A percentile compares a stretch with the other conserved stretches of the same genome.
phyloP scores from a whole-genome alignment of 2,113 vertebrate genomes.

The Chaetura pelagica region DNA sequence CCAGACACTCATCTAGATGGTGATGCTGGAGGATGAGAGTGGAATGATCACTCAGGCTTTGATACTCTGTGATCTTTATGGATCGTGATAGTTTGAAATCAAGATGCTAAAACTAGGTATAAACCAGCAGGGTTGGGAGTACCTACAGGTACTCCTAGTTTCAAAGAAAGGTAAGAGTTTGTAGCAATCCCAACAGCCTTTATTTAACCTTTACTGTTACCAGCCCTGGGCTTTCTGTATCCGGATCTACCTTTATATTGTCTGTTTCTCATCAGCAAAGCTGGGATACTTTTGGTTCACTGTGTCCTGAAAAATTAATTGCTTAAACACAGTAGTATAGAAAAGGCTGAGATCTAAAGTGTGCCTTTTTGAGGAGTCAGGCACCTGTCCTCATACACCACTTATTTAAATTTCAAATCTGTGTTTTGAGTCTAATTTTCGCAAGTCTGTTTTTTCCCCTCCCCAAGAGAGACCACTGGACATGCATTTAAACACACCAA shows the following conservation, averaged over 20 bases:
- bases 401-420: not conserved
- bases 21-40: not conserved
- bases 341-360: not conserved
- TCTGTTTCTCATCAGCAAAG: not conserved
- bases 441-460: not conserved
- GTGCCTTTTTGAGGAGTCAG: not conserved
- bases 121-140: not conserved
- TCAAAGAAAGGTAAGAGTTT: not conserved
- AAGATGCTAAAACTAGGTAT: not conserved
- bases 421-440: not conserved
- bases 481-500: not conserved
- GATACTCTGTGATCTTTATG: not conserved
- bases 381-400: not conserved
- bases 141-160: not conserved
- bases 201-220: not conserved
- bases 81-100: fast-evolving
- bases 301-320: not conserved
- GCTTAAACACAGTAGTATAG: not conserved
- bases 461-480: not conserved
- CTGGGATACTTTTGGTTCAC: not conserved
- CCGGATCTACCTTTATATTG: not conserved
- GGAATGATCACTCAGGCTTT: not conserved
- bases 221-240: not conserved
- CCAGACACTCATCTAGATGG: not conserved
- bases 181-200: not conserved